Evolutionary conservation across 2,888 invertebrate genomes (phyloP), one percentile per base, ranked within the genome.

Genomic region (Diarsia brunnea): DNA sequence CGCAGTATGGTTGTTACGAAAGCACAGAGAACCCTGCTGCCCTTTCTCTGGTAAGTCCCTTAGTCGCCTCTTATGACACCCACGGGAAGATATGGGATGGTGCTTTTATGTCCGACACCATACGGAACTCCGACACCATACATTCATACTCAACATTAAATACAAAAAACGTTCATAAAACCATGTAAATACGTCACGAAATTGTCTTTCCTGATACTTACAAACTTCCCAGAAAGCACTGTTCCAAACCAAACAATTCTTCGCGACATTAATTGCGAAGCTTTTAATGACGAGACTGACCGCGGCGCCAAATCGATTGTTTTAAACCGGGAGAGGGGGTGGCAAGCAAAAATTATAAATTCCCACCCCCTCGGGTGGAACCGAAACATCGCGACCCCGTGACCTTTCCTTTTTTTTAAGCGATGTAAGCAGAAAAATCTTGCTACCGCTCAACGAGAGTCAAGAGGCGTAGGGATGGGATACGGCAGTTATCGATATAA

Each of bases 361-460:
- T 84, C 82, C 71, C 79, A 70, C 83, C 86, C 79, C 69, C 69
- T 0, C n/a, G 55, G 80, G 80, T 77, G 81, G 82, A 89, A 86
- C 89, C 90, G 84, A 92, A 92, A 88, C 87, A 93, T 89, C 89
- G 88, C 90, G 93, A 92, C 94, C 94, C 82, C 91, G 87, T 94
- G 91, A 94, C 94, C 95, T 93, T 94, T 93, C 92, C 88, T 91
- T 93, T 93, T 92, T 92, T 92, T 90, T 89, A 92, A 92, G 85
- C 91, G 93, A 88, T 88, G 91, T 91, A 90, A 92, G 93, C 93
- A 91, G 88, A 91, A 93, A 93, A 92, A 91, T 92, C 92, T 92
- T 90, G 89, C 90, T 88, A 85, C 90, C 88, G 90, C 90, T 90
- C 91, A 87, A 88, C 89, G 84, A 81, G 86, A 90, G 90, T 89